These are phyloP conservation scores for Dryomyza anilis DNA, from an alignment of 2,888 invertebrate species.

Conservation along the genomic window DNA sequence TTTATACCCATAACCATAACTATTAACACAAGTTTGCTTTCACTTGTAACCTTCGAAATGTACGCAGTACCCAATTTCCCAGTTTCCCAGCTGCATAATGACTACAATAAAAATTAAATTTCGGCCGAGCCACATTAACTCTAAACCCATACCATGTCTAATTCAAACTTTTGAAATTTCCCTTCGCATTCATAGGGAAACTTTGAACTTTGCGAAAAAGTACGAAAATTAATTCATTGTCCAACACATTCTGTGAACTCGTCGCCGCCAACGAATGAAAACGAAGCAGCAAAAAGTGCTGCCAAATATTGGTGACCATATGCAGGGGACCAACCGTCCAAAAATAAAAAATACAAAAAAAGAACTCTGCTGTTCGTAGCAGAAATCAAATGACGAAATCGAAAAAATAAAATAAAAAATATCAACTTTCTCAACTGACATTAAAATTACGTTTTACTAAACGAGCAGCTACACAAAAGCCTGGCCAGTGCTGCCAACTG, in stretches of 20 bases:
- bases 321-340: no score
- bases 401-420: neutral
- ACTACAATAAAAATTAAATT: no score
- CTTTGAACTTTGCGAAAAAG: constrained; percentile 13
- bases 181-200: constrained; percentile 18
- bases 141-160: no score
- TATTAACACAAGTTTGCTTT: no score
- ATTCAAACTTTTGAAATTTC: constrained; percentile 27
- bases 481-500: neutral
- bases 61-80: no score
- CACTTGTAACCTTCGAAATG: no score
- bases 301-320: neutral
- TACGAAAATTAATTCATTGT: constrained; percentile 15
- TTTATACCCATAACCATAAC: no score
- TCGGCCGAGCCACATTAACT: no score
- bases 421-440: constrained; percentile 5
- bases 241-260: neutral
- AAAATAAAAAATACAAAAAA: no score
- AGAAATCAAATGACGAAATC: neutral
- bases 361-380: no score
- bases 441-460: constrained; percentile 15
- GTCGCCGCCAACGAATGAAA: neutral
- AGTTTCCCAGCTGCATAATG: no score
- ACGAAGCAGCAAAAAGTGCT: constrained; percentile 4
- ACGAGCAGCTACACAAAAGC: constrained; percentile 3